Percentiles rank a stretch among this genome's conserved stretches.
phyloP scores from a whole-genome alignment of 2,888 invertebrate genomes.

The Onchidella celtica region DNA sequence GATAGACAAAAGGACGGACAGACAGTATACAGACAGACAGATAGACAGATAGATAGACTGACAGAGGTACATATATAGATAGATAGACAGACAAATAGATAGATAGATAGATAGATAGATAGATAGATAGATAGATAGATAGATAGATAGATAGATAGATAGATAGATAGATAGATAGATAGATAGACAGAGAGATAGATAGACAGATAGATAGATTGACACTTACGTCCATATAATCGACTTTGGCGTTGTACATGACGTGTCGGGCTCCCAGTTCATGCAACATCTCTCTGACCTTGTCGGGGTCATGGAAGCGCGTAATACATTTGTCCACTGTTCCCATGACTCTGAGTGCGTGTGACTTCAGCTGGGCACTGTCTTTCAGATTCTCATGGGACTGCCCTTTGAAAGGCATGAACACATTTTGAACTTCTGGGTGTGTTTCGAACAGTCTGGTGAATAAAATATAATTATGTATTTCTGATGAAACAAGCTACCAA shows the following conservation, averaged over 20 bases:
- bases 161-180: not conserved
- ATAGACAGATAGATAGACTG: not conserved
- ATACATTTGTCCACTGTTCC: slow-evolving; percentile 83
- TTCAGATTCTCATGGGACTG: slow-evolving; percentile 81
- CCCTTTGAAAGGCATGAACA: slow-evolving; percentile 82
- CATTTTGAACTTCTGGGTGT: slow-evolving; percentile 82
- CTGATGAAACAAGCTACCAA: too few relatives aligned
- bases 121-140: not conserved
- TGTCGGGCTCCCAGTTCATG: slow-evolving; percentile 82
- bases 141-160: not conserved
- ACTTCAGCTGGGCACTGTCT: slow-evolving; percentile 81
- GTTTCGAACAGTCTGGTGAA: slow-evolving; percentile 82
- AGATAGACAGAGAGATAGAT: not conserved
- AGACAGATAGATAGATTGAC: not conserved
- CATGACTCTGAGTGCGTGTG: slow-evolving; percentile 83
- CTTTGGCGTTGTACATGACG: slow-evolving; percentile 82
- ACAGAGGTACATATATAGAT: not conserved
- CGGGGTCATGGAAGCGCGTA: slow-evolving; percentile 81
- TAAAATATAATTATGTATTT: not conserved
- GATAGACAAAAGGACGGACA: too few relatives aligned
- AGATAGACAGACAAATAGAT: not conserved
- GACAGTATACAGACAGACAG: too few relatives aligned
- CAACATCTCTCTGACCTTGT: slow-evolving; percentile 81
- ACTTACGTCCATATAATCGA: slow-evolving; percentile 83
- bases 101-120: not conserved